A percentile compares a stretch with the other conserved stretches of the same genome.
Conservation (phyloP, 1,140 invertebrate genomes). For the Zaprionus capensis region DNA sequence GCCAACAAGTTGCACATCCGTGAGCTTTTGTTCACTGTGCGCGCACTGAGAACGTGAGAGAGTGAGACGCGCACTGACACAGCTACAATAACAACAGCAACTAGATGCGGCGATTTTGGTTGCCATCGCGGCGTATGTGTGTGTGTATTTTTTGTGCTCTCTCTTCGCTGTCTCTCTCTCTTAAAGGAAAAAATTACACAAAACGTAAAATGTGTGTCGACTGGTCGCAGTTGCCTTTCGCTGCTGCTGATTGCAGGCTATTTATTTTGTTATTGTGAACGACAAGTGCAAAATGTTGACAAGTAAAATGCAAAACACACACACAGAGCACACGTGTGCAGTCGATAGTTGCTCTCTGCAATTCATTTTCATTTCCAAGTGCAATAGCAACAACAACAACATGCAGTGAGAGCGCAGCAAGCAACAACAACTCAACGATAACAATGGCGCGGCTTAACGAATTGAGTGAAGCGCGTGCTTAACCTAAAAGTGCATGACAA, state of each 20-base stretch:
- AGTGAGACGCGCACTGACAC: conserved; percentile 1
- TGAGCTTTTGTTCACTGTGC: conserved; percentile 23
- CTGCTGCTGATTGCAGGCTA: conserved; percentile 43
- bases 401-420: conserved; percentile 28
- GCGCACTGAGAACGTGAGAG: conserved; percentile 1
- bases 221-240: conserved; percentile 15
- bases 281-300: neutral
- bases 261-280: conserved; percentile 18
- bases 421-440: conserved; percentile 39
- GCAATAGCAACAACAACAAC: conserved; percentile 52
- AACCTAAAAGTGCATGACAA: conserved; percentile 74
- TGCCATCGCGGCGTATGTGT: conserved; percentile 29
- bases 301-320: conserved; percentile 7
- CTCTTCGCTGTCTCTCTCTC: conserved; percentile 13
- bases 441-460: conserved; percentile 65
- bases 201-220: conserved; percentile 53
- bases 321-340: conserved; percentile 1
- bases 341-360: conserved; percentile 38
- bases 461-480: conserved; percentile 78
- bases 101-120: conserved; percentile 38
- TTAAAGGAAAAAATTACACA: conserved; percentile 51
- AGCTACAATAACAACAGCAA: conserved; percentile 31
- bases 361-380: conserved; percentile 76
- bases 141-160: conserved; percentile 20
- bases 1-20: neutral